phyloP scores from a whole-genome alignment of 2,888 invertebrate genomes.

The Doris montereyensis region DNA sequence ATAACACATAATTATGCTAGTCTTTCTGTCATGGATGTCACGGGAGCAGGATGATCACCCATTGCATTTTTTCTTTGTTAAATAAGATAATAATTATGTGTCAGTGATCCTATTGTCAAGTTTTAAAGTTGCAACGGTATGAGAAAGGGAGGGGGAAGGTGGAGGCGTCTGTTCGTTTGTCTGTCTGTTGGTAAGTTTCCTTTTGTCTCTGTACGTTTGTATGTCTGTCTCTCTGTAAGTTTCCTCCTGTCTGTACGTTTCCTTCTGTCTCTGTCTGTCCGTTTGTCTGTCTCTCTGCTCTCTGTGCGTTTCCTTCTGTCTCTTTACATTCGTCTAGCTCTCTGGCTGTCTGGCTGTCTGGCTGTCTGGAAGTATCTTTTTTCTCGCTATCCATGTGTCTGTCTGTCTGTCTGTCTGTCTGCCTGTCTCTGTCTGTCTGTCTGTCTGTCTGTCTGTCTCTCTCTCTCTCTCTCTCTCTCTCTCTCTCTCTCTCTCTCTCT shows the following conservation, averaged over 20 bases:
- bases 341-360: background rate
- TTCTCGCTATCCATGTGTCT: background rate
- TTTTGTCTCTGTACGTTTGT: background rate
- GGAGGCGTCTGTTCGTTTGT: too few relatives aligned
- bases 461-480: conserved; percentile 13
- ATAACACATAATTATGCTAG: too few relatives aligned
- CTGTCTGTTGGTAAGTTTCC: background rate
- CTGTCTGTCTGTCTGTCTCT: conserved; percentile 5
- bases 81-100: too few relatives aligned
- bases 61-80: too few relatives aligned
- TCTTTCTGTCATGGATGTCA: too few relatives aligned
- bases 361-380: background rate
- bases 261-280: conserved; percentile 12
- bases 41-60: too few relatives aligned
- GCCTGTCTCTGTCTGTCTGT: conserved; percentile 9
- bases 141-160: too few relatives aligned
- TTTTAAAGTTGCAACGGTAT: too few relatives aligned
- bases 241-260: conserved; percentile 2
- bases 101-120: too few relatives aligned
- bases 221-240: background rate
- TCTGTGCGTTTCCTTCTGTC: too few relatives aligned
- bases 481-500: conserved; percentile 15
- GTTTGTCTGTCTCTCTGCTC: background rate
- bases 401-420: conserved; percentile 4
- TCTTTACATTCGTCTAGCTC: background rate